Percentiles rank a stretch among this genome's conserved stretches.
These are phyloP conservation scores for Cyclura pinguis DNA, from an alignment of 2,797 vertebrate genomes.

Conservation along the genomic window DNA sequence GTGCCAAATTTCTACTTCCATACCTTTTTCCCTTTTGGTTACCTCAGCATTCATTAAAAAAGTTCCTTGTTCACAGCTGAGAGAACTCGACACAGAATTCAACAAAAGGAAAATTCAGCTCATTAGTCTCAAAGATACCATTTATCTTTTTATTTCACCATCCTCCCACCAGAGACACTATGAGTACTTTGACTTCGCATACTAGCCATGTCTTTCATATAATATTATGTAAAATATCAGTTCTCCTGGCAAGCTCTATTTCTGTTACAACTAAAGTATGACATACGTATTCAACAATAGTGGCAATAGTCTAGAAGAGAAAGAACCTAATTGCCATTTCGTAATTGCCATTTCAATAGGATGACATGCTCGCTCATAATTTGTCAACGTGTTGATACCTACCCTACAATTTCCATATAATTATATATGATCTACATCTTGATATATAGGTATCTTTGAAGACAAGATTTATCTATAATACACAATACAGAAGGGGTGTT, in stretches of 20 bases:
- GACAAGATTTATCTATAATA: conserved; percentile 66
- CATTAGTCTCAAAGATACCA: conserved; percentile 2
- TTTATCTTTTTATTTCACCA: conserved; percentile 34
- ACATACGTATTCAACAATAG: conserved; percentile 52
- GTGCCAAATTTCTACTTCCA: not conserved
- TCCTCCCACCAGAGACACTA: not conserved
- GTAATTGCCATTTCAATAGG: conserved; percentile 59
- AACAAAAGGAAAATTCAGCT: not conserved
- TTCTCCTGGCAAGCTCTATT: conserved; percentile 54
- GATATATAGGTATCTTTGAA: conserved; percentile 71
- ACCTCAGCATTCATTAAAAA: not conserved
- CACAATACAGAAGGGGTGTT: conserved; percentile 46
- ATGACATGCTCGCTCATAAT: conserved; percentile 61
- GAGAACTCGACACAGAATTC: conserved; percentile 7
- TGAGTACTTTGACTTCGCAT: conserved; percentile 7
- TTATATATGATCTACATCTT: conserved; percentile 61
- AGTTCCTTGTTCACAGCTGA: not conserved
- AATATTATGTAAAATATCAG: conserved; percentile 50
- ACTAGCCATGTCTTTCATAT: conserved; percentile 52
- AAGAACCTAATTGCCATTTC: conserved; percentile 62
- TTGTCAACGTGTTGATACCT: conserved; percentile 64
- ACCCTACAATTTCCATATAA: conserved; percentile 59
- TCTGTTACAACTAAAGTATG: conserved; percentile 54
- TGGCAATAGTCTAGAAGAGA: conserved; percentile 59
- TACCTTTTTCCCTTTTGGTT: not conserved